These are phyloP conservation scores for Puma concolor DNA, from an alignment of 2,113 vertebrate species.

Conservation along the genomic window DNA sequence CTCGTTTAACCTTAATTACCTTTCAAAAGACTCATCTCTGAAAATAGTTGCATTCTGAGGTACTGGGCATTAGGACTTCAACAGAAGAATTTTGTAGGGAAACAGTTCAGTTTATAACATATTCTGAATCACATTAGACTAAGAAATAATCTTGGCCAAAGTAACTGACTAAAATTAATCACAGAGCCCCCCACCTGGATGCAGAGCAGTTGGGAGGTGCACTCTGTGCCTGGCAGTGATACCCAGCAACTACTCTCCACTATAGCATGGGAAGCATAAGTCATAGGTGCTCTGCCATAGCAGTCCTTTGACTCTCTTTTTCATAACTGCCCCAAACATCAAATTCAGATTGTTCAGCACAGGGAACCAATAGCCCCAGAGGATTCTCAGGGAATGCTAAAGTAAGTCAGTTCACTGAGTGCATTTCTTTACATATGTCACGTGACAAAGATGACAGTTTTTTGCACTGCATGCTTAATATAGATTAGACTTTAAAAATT, in stretches of 20 bases:
- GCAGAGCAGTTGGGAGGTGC: neutral
- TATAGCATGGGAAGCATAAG: neutral
- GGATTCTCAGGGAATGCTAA: neutral
- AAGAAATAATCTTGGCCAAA: neutral
- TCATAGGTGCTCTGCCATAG: neutral
- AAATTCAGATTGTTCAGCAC: neutral
- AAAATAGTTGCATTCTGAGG: neutral
- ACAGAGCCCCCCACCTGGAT: neutral
- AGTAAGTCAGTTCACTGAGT: neutral
- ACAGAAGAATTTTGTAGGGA: neutral
- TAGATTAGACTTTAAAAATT: neutral
- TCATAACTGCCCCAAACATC: neutral
- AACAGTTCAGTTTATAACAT: neutral
- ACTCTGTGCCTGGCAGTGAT: no score
- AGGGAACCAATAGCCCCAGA: neutral
- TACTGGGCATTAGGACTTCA: neutral
- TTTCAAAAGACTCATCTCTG: neutral
- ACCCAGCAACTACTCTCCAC: neutral
- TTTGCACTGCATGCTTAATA: neutral
- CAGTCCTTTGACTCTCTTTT: neutral
- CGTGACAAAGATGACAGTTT: neutral
- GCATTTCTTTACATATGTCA: neutral
- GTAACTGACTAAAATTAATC: neutral
- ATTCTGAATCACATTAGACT: neutral
- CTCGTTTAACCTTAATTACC: neutral